These are phyloP conservation scores for Phataginus tetradactyla DNA, from an alignment of 2,797 vertebrate genomes.

Conservation along the genomic window DNA sequence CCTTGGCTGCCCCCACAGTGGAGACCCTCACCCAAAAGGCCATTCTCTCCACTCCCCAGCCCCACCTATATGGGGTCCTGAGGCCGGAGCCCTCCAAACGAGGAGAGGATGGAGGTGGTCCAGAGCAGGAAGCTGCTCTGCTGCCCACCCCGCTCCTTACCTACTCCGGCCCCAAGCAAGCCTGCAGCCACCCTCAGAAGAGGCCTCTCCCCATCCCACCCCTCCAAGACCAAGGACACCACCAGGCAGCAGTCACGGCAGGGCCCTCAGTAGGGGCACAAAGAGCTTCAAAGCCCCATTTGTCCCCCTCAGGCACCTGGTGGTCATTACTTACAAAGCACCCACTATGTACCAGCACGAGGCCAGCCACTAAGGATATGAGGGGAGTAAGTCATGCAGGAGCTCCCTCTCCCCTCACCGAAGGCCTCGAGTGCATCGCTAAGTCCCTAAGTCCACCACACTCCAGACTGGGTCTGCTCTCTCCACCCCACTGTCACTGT, in stretches of 20 bases:
- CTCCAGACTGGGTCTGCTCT: not conserved
- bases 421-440: not conserved
- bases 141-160: not conserved
- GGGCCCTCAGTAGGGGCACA: not conserved
- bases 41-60: not conserved
- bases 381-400: not conserved
- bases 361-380: not conserved
- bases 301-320: not conserved
- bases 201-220: not conserved
- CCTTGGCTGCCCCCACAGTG: fast-evolving
- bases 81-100: not conserved
- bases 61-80: not conserved
- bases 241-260: not conserved
- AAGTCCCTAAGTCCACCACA: not conserved
- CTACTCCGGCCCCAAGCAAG: not conserved
- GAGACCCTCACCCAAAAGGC: not conserved
- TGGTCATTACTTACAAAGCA: not conserved
- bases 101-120: not conserved
- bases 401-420: not conserved
- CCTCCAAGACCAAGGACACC: not conserved
- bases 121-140: not conserved
- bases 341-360: not conserved
- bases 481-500: not conserved
- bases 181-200: not conserved
- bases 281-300: not conserved